Percentiles rank a stretch among this genome's conserved stretches.
phyloP scores from a whole-genome alignment of 2,113 vertebrate species.

The Trichomycterus rosablanca region DNA sequence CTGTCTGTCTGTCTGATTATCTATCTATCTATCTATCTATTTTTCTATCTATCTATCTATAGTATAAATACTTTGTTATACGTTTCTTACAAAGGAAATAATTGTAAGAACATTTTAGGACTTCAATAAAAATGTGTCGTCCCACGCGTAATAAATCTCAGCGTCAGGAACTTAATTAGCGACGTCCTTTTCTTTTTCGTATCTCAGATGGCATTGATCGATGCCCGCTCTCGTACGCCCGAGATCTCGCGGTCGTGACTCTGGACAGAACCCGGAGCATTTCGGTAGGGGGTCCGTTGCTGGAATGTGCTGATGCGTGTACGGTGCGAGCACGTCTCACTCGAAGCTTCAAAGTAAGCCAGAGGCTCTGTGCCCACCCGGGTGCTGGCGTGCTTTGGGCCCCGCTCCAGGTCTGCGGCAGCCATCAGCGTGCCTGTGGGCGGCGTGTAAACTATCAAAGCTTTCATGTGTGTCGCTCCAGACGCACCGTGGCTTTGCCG shows the following conservation, averaged over 20 bases:
- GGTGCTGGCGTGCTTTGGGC: constrained; percentile 38
- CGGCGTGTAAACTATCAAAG: constrained; percentile 46
- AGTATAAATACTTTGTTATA: too few relatives aligned
- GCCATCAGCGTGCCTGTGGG: constrained; percentile 49
- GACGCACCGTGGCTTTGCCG: constrained; percentile 28
- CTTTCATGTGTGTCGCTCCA: constrained; percentile 28
- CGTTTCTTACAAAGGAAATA: too few relatives aligned
- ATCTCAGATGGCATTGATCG: constrained; percentile 56
- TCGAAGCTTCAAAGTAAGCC: constrained; percentile 30
- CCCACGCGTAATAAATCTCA: constrained; percentile 49
- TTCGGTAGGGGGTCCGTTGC: constrained; percentile 8
- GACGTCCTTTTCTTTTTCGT: constrained; percentile 53
- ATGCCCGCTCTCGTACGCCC: constrained; percentile 46
- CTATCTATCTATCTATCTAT: too few relatives aligned
- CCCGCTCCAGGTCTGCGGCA: constrained; percentile 41
- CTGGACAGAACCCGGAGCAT: constrained; percentile 6
- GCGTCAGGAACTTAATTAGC: constrained; percentile 52
- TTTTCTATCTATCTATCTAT: too few relatives aligned
- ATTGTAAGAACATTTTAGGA: constrained; percentile 1
- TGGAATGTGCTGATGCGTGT: constrained; percentile 52
- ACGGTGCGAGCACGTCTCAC: constrained; percentile 36
- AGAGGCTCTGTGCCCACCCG: background rate
- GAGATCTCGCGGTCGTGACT: constrained; percentile 52
- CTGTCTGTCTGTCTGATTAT: too few relatives aligned
- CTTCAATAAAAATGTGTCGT: constrained; percentile 1